Evolutionary conservation across 2,113 vertebrate species (phyloP).

Genomic region (Lichenostomus cassidix): DNA sequence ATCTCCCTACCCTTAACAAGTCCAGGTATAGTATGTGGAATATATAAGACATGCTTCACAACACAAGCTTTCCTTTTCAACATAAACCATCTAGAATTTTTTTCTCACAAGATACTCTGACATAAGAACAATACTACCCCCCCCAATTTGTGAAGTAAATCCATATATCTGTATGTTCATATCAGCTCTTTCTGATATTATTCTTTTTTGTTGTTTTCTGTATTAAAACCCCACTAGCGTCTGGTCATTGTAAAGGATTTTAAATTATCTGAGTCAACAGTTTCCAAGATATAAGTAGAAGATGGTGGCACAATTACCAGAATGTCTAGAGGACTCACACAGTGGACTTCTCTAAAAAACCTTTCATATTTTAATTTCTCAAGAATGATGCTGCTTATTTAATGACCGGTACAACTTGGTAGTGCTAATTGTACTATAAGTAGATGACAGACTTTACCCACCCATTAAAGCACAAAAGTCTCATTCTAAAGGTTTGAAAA

Average conservation of each 20-base stretch:
- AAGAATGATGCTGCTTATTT: not conserved
- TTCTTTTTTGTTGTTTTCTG: not conserved
- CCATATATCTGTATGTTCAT: not conserved
- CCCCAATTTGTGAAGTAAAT: not conserved
- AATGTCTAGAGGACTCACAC: not conserved
- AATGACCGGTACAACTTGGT: not conserved
- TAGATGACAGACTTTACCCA: not conserved
- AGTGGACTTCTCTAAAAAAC: not conserved
- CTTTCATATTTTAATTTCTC: not conserved
- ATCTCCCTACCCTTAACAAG: not conserved
- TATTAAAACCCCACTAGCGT: not conserved
- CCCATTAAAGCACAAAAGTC: not conserved
- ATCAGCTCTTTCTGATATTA: not conserved
- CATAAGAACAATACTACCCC: not conserved
- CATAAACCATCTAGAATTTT: not conserved
- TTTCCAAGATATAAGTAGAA: not conserved
- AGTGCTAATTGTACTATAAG: rapidly evolving
- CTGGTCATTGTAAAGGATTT: not conserved
- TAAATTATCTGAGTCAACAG: not conserved
- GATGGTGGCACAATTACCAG: not conserved
- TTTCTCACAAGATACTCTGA: not conserved
- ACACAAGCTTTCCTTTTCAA: not conserved
- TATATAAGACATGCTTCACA: not conserved
- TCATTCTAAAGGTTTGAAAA: not conserved
- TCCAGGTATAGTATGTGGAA: not conserved